A percentile compares a stretch with the other conserved stretches of the same genome.
Conservation (phyloP, 1,140 invertebrate genomes). For the Lepidurus couesii region DNA sequence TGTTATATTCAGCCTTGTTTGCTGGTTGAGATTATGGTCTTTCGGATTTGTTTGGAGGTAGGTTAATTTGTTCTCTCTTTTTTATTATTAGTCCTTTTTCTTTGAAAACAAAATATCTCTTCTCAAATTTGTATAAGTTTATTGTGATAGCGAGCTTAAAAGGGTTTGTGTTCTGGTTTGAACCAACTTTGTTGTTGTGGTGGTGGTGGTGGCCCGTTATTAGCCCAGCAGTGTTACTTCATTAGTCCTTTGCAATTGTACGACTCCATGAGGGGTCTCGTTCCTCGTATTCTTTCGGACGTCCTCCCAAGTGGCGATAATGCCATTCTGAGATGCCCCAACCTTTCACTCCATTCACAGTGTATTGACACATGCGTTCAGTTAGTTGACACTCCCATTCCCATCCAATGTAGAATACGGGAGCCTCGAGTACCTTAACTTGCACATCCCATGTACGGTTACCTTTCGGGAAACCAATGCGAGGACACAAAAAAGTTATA, state of each 20-base stretch:
- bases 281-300: slow-evolving; percentile 41
- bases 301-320: slow-evolving; percentile 52
- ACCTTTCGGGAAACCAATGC: not conserved
- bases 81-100: too few relatives aligned
- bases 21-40: not conserved
- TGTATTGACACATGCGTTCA: slow-evolving; percentile 57
- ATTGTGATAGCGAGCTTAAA: too few relatives aligned
- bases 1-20: not conserved
- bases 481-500: not conserved
- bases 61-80: too few relatives aligned
- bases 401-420: slow-evolving; percentile 59
- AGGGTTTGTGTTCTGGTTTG: too few relatives aligned
- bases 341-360: slow-evolving; percentile 57
- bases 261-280: slow-evolving; percentile 49
- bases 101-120: too few relatives aligned
- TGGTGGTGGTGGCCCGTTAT: not conserved
- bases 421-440: slow-evolving; percentile 54
- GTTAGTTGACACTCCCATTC: slow-evolving; percentile 61
- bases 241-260: slow-evolving; percentile 23
- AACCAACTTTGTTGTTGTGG: not conserved
- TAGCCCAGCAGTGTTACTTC: not conserved
- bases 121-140: too few relatives aligned
- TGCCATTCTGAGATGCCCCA: slow-evolving; percentile 65
- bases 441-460: slow-evolving; percentile 41
- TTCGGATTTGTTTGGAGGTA: too few relatives aligned